A percentile compares a stretch with the other conserved stretches of the same genome.
phyloP scores from a whole-genome alignment of 2,888 invertebrate species.

The Phlogophora meticulosa region DNA sequence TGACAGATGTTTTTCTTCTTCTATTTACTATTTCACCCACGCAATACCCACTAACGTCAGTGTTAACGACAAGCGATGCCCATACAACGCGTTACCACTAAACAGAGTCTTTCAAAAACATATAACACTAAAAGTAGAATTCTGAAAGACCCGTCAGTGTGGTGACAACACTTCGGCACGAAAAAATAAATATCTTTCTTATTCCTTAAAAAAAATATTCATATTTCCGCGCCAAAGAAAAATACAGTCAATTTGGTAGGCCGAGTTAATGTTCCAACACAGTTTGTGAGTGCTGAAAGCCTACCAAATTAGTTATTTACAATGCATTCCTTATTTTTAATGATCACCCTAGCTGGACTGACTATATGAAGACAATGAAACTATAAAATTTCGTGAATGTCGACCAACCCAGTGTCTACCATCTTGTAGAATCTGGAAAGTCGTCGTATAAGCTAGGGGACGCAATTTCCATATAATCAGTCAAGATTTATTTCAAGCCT shows the following conservation, averaged over 20 bases:
- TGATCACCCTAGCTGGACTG: conserved; percentile 79
- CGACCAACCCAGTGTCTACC: conserved; percentile 1
- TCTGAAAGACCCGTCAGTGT: conserved; percentile 73
- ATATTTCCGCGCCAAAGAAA: conserved; percentile 47
- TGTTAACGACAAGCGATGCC: conserved; percentile 91
- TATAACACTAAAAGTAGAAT: conserved; percentile 44
- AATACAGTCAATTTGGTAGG: conserved; percentile 84
- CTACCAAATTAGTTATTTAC: conserved; percentile 89
- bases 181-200: conserved; percentile 60
- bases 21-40: conserved; percentile 71
- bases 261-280: conserved; percentile 81
- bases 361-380: conserved; percentile 64
- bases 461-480: conserved; percentile 68
- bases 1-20: neutral
- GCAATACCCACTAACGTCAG: conserved; percentile 79
- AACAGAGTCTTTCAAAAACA: conserved; percentile 60
- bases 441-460: neutral
- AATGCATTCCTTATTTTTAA: conserved; percentile 83
- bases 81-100: conserved; percentile 86
- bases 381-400: neutral
- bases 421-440: conserved; percentile 13
- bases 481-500: conserved; percentile 68
- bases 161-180: conserved; percentile 70
- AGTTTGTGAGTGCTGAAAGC: conserved; percentile 80
- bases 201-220: conserved; percentile 44